A percentile compares a stretch with the other conserved stretches of the same genome.
Evolutionary conservation across 2,888 invertebrate species (phyloP).

Genomic region (Diarsia rubi): DNA sequence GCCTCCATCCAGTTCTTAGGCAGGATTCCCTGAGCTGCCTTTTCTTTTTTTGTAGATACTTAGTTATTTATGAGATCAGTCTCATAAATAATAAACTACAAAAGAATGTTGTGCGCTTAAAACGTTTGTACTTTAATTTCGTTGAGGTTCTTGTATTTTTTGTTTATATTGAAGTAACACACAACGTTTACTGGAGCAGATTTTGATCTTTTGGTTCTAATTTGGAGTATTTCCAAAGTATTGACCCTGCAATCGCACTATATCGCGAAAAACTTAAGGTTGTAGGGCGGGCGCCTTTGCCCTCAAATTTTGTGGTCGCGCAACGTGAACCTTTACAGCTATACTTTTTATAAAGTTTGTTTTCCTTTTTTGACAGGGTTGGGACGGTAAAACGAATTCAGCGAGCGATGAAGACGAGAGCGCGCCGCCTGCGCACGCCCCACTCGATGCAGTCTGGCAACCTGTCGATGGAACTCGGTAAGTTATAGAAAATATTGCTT

Average conservation of each 20-base stretch:
- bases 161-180: background rate
- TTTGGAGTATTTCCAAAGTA: background rate
- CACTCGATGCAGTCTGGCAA: constrained; percentile 95
- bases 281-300: too few relatives aligned
- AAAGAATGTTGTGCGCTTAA: background rate
- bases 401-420: constrained; percentile 80
- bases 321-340: background rate
- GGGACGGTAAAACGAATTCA: constrained; percentile 83
- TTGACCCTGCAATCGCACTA: too few relatives aligned
- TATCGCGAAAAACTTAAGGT: too few relatives aligned
- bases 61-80: constrained; percentile 21
- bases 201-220: background rate
- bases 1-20: constrained; percentile 1
- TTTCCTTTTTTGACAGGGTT: constrained; percentile 75
- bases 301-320: background rate
- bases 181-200: background rate
- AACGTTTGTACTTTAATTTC: background rate
- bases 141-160: constrained; percentile 1
- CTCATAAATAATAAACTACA: too few relatives aligned
- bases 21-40: background rate
- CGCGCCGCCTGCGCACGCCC: constrained; percentile 92
- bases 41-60: constrained; percentile 19
- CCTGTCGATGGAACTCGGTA: constrained; percentile 94
- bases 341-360: background rate
- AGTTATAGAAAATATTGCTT: constrained; percentile 55